phyloP scores from a whole-genome alignment of 1,140 invertebrate species.

The Nasonia vitripennis region DNA sequence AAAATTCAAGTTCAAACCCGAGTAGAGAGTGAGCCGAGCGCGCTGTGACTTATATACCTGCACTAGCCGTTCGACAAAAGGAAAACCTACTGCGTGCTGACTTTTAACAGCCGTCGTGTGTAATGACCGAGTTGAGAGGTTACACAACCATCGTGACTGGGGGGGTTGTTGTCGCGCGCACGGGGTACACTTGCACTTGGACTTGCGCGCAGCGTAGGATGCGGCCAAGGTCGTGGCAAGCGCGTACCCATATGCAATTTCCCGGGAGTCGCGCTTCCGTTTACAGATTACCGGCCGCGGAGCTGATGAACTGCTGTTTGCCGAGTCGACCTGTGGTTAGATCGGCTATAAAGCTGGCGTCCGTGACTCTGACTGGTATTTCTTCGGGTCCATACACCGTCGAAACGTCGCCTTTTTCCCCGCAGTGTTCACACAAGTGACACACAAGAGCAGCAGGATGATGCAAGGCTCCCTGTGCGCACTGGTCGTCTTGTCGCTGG shows the following conservation, averaged over 20 bases:
- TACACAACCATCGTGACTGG: not conserved
- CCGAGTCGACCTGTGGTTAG: conserved; percentile 63
- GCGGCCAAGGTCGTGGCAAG: conserved; percentile 48
- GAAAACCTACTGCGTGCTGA: not conserved
- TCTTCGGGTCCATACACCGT: not conserved
- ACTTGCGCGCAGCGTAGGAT: conserved; percentile 43
- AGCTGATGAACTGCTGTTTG: not conserved
- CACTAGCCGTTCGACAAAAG: not conserved
- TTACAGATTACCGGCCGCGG: not conserved
- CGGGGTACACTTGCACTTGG: not conserved
- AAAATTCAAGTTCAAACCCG: not conserved
- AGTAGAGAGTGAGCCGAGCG: no score
- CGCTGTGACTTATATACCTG: not conserved
- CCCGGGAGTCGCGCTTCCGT: not conserved
- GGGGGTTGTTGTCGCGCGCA: not conserved
- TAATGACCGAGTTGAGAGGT: not conserved
- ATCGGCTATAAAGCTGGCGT: conserved; percentile 60
- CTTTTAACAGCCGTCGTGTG: not conserved
- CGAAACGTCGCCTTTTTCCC: not conserved
- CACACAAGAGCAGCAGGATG: not conserved
- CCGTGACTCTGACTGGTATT: not conserved
- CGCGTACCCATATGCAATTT: not conserved
- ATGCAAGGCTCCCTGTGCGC: conserved; percentile 3
- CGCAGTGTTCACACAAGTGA: not conserved
- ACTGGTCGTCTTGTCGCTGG: conserved; percentile 45